Percentiles rank a stretch among this genome's conserved stretches.
These are phyloP conservation scores for Phocides pigmalion DNA, from an alignment of 1,140 invertebrate genomes.

Conservation along the genomic window DNA sequence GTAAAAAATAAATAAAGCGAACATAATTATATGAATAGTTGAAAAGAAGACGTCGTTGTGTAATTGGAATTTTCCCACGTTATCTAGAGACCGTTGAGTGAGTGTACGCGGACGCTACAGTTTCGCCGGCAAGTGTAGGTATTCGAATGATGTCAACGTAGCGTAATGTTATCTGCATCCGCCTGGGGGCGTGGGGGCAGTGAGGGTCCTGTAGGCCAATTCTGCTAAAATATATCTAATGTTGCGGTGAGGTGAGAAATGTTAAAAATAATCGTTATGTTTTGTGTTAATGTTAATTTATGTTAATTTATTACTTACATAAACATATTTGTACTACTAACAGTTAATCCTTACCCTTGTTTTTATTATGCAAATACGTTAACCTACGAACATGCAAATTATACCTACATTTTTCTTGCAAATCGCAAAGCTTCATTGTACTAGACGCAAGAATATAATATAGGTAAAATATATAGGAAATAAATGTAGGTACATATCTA, in stretches of 20 bases:
- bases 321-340: neutral
- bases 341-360: neutral
- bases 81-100: conserved; percentile 32
- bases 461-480: too few relatives aligned
- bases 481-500: too few relatives aligned
- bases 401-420: too few relatives aligned
- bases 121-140: conserved; percentile 36
- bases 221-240: neutral
- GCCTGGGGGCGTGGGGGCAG: conserved; percentile 34
- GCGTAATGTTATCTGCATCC: conserved; percentile 78
- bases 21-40: neutral
- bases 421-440: too few relatives aligned
- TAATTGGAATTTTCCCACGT: conserved; percentile 61
- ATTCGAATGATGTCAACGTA: conserved; percentile 65
- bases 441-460: too few relatives aligned
- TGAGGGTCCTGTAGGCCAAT: neutral
- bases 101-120: conserved; percentile 29
- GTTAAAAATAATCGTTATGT: too few relatives aligned
- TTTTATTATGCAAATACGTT: too few relatives aligned
- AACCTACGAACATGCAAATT: too few relatives aligned
- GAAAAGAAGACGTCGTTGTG: conserved; percentile 20
- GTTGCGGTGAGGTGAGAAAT: neutral
- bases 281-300: neutral
- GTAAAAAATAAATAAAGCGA: neutral
- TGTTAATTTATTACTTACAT: neutral